Conservation (phyloP, 2,113 vertebrate species). For the Bufo gargarizans region DNA sequence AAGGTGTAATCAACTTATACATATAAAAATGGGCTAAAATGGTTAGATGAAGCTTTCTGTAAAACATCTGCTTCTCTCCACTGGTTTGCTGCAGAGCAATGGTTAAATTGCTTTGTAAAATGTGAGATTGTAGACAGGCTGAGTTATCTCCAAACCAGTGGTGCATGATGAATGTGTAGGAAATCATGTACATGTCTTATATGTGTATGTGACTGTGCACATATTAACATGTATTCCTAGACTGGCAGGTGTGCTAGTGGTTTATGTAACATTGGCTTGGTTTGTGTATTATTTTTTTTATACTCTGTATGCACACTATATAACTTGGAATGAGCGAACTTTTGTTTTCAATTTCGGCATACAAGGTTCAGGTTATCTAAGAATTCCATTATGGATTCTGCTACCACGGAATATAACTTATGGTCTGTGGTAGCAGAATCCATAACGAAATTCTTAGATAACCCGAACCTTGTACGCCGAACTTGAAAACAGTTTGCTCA, state of each 20-base stretch:
- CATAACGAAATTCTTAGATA: too few species aligned
- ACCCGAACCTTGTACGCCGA: too few species aligned
- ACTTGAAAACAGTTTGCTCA: too few species aligned
- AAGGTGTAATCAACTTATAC: not conserved
- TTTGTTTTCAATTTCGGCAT: too few species aligned
- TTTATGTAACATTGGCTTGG: not conserved
- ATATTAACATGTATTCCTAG: not conserved
- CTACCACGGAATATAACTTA: too few species aligned
- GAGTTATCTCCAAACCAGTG: not conserved
- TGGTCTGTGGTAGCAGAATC: too few species aligned
- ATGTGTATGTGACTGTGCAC: not conserved
- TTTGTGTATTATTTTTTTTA: not conserved
- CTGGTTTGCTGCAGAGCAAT: not conserved
- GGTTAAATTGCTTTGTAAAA: not conserved
- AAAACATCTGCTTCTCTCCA: not conserved
- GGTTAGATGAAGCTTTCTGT: not conserved
- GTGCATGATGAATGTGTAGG: not conserved
- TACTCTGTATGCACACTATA: not conserved
- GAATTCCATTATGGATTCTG: too few species aligned
- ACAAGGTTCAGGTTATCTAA: too few species aligned
- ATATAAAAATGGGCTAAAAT: not conserved
- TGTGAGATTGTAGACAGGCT: not conserved
- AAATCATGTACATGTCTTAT: not conserved
- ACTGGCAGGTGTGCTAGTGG: not conserved
- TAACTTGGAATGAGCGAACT: too few species aligned